These are phyloP conservation scores for Macquaria australasica DNA, from an alignment of 2,113 vertebrate species.

Conservation along the genomic window DNA sequence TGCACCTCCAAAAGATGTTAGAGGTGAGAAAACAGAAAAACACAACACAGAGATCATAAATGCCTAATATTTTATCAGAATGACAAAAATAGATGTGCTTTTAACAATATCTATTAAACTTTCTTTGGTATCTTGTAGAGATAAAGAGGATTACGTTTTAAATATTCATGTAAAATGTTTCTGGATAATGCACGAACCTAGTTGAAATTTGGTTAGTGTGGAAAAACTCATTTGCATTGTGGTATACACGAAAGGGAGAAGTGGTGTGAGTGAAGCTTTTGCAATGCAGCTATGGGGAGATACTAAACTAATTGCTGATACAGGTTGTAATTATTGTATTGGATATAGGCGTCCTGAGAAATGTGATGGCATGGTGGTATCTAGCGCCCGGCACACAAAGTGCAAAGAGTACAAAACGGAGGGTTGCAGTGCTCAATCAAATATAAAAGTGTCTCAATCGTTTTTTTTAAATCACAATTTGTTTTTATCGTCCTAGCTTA, in stretches of 20 bases:
- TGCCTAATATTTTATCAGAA: background rate
- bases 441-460: slow-evolving; percentile 1
- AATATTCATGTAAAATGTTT: background rate
- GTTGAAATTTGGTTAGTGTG: background rate
- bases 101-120: background rate
- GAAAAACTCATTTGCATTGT: background rate
- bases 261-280: background rate
- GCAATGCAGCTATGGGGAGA: background rate
- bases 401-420: background rate
- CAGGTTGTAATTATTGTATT: background rate
- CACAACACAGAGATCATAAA: background rate
- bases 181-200: background rate
- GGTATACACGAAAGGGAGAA: background rate
- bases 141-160: background rate
- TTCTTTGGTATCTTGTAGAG: background rate
- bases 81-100: background rate
- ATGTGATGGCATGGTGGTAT: background rate
- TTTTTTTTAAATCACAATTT: background rate
- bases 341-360: background rate
- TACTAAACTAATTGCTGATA: background rate
- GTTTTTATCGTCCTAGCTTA: background rate
- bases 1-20: slow-evolving; percentile 21
- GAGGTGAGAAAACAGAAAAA: background rate
- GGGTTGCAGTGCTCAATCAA: background rate
- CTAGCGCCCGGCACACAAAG: background rate